phyloP scores from a whole-genome alignment of 2,888 invertebrate species.

The Nephrotoma flavescens region DNA sequence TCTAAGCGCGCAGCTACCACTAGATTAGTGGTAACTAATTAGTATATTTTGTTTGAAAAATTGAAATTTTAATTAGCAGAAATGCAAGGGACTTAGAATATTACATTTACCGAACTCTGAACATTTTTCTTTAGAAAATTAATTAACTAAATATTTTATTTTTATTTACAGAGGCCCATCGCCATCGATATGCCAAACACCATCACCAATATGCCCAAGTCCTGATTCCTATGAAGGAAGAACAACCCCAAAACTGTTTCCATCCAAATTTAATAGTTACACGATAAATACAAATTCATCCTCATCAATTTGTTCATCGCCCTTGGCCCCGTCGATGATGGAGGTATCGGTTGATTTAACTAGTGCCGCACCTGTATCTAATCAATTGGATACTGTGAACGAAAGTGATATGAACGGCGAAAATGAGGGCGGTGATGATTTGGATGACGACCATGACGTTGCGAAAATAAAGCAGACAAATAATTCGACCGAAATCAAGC shows the following conservation, averaged over 20 bases:
- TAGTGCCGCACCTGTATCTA: not conserved
- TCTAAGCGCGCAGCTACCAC: too few species aligned
- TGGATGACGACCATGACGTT: not conserved
- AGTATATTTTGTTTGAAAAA: too few species aligned
- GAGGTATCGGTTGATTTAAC: conserved; percentile 16
- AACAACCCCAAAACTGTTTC: conserved; percentile 30
- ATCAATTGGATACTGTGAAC: not conserved
- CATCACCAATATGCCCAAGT: conserved; percentile 31
- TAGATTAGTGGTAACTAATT: too few species aligned
- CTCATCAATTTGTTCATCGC: conserved; percentile 26
- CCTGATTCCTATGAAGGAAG: conserved; percentile 32
- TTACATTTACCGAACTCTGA: too few species aligned
- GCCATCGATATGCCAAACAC: conserved; percentile 28
- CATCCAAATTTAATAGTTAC: conserved; percentile 27
- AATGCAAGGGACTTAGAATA: too few species aligned
- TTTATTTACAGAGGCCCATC: conserved; percentile 24
- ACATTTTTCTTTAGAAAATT: too few species aligned
- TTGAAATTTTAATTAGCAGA: too few species aligned
- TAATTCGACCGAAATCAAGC: not conserved
- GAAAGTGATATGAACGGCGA: not conserved
- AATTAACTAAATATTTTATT: conserved; percentile 8
- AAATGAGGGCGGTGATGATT: not conserved
- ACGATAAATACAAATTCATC: conserved; percentile 21
- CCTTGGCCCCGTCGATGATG: conserved; percentile 18
- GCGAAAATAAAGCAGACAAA: not conserved